Base-by-base conservation (phyloP, 1,140 invertebrate species). In the Hycleus phaleratus region DNA sequence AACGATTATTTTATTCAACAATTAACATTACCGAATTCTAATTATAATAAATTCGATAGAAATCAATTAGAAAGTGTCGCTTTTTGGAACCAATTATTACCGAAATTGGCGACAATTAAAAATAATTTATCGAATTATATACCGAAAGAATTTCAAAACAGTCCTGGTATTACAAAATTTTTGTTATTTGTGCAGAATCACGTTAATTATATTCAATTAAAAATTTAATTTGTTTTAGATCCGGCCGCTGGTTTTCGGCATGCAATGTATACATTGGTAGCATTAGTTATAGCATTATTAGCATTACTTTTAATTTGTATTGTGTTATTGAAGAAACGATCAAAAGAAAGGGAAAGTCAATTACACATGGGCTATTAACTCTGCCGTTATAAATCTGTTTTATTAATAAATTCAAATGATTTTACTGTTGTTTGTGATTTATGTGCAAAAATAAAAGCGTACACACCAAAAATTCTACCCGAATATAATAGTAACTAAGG, bases 191-290 rank as follows among this genome's bases (percentile, higher is more conserved):
- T 18, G 1, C 18, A 32, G 7, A 45, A 40, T 51, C 42, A 39
- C 18, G 11, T 12, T 12, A 56, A 11, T 57, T 59, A n/a, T 8
- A 44, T 48, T 10, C 6, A 54, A 32, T 26, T 47, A 59, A n/a
- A 7, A 48, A 32, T 45, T 59, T 24, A 44, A 25, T 60, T 39
- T 57, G 8, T 71, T 73, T 50, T 65, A 72, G 73, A 70, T 71
- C 68, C 64, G 47, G 71, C 70, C 57, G 66, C 69, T 61, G 65
- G 72, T 57, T 60, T 77, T 47, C 61, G 73, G 40, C 75, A 75
- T 63, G 75, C 73, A 24, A 76, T 77, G 72, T 78, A 76, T 60
- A 77, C 75, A 2, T 65, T 78, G 25, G 67, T 77, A 4, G 74
- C 67, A 10, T 64, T 78, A 26, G 73, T 78, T 2, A 54, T 75